phyloP scores from a whole-genome alignment of 1,140 invertebrate species.

The Dolichoris vasculosae region DNA sequence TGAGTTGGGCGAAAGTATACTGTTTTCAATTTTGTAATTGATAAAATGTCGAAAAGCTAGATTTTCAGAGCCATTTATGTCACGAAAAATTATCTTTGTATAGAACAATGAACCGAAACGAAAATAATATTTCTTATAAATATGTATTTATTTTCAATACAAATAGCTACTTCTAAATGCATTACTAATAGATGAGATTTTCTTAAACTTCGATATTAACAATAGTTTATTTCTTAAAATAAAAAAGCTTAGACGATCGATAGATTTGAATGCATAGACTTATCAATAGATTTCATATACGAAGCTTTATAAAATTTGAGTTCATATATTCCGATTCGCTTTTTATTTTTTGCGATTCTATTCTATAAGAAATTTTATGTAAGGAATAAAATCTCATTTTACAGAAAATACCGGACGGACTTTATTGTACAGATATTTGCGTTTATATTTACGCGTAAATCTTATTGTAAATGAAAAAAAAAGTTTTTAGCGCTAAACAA shows the following conservation, averaged over 20 bases:
- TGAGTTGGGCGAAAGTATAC: constrained; percentile 1
- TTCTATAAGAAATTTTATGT: not conserved
- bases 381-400: not conserved
- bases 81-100: not conserved
- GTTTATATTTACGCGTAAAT: not conserved
- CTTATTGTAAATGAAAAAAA: not conserved
- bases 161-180: not conserved
- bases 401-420: not conserved
- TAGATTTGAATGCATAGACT: not conserved
- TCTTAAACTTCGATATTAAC: not conserved
- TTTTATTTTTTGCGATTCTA: not conserved
- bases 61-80: not conserved
- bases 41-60: constrained; percentile 11
- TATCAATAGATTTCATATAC: not conserved
- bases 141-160: not conserved
- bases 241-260: not conserved
- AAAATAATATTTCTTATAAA: no score
- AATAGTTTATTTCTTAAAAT: no score
- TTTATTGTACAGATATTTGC: not conserved
- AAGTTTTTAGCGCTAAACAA: not conserved
- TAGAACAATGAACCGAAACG: not conserved
- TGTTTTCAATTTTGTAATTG: constrained; percentile 3
- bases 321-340: constrained; percentile 2
- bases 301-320: not conserved
- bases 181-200: not conserved